A percentile compares a stretch with the other conserved stretches of the same genome.
Evolutionary conservation across 2,797 vertebrate species (phyloP).

Genomic region (Esox masquinongy): DNA sequence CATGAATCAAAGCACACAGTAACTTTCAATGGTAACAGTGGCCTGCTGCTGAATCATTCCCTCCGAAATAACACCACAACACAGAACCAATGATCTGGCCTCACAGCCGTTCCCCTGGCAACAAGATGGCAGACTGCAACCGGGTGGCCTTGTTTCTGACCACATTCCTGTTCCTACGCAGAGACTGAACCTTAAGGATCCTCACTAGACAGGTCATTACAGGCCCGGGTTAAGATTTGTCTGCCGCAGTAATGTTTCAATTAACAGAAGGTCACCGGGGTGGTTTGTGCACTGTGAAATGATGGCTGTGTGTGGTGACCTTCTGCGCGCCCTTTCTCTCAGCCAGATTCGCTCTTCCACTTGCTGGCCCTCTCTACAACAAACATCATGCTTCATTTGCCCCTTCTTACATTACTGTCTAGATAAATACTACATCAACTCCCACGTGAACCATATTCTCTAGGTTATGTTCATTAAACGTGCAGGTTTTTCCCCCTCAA

Average conservation of each 20-base stretch:
- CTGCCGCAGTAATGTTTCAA: constrained; percentile 44
- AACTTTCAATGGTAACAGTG: background rate
- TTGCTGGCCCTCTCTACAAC: background rate
- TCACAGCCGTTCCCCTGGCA: constrained; percentile 3
- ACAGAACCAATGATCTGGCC: background rate
- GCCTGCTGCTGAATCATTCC: constrained; percentile 2
- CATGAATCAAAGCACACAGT: constrained; percentile 1
- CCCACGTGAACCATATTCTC: background rate
- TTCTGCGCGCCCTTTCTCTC: constrained; percentile 5
- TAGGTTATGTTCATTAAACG: background rate
- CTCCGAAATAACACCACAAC: background rate
- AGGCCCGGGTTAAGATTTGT: constrained; percentile 36
- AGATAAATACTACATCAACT: background rate
- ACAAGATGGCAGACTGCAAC: background rate
- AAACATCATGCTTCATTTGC: constrained; percentile 19
- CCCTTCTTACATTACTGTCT: background rate
- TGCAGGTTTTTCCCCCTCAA: background rate
- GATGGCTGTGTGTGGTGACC: constrained; percentile 20
- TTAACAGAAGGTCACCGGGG: constrained; percentile 41
- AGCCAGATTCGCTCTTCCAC: background rate
- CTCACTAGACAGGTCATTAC: constrained; percentile 35
- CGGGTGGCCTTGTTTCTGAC: background rate
- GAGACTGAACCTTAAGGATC: background rate
- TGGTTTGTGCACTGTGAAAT: constrained; percentile 31
- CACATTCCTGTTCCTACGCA: background rate